phyloP scores from a whole-genome alignment of 2,797 vertebrate genomes.

The Sarcoramphus papa region DNA sequence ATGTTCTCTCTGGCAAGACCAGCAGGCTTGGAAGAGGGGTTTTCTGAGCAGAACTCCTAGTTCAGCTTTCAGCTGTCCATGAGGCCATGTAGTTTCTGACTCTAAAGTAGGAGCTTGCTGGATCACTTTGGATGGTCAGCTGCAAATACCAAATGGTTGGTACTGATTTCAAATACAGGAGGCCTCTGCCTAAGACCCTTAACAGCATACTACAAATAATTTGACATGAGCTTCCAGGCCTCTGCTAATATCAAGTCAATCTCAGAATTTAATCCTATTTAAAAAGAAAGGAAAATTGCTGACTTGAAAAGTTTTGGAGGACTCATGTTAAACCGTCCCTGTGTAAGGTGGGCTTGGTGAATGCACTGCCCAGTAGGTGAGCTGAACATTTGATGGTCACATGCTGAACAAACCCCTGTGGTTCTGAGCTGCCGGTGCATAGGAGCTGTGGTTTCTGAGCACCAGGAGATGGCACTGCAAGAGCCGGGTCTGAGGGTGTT shows the following conservation, averaged over 20 bases:
- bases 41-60: not conserved
- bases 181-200: not conserved
- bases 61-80: not conserved
- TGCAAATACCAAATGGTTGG: not conserved
- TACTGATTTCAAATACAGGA: not conserved
- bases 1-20: not conserved
- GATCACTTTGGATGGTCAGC: not conserved
- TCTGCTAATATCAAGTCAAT: not conserved
- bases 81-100: not conserved
- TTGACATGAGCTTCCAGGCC: not conserved
- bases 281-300: not conserved
- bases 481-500: not conserved
- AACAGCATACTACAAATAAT: not conserved
- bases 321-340: not conserved
- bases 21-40: not conserved
- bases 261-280: not conserved
- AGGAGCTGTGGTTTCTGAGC: not conserved
- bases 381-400: not conserved
- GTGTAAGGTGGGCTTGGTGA: not conserved
- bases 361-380: not conserved
- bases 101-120: not conserved
- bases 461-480: slow-evolving; percentile 36
- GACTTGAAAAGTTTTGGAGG: not conserved
- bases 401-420: not conserved
- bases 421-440: not conserved